phyloP scores from a whole-genome alignment of 2,888 invertebrate species.

The Chromoteleia sp. region DNA sequence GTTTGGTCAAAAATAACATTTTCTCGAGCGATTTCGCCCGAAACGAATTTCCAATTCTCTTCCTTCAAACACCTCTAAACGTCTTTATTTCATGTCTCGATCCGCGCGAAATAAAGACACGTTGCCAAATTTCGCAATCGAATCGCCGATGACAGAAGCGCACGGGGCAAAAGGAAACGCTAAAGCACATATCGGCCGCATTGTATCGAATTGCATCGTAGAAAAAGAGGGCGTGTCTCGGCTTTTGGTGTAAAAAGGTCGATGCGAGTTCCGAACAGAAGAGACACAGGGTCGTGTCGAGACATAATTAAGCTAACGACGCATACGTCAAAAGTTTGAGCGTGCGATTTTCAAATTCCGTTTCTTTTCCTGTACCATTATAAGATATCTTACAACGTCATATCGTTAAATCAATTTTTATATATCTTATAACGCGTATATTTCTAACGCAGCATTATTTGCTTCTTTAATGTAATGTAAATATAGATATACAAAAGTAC shows the following conservation, averaged over 20 bases:
- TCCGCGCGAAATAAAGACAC: conserved; percentile 36
- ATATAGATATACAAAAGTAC: too few relatives aligned
- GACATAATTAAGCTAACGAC: conserved; percentile 43
- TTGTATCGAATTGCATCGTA: conserved; percentile 20
- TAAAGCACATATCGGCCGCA: conserved; percentile 2
- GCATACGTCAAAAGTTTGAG: too few relatives aligned
- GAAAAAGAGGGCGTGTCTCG: conserved; percentile 25
- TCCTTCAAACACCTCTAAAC: conserved; percentile 1
- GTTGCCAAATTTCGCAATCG: conserved; percentile 48
- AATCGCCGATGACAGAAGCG: conserved; percentile 27
- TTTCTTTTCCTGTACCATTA: too few relatives aligned
- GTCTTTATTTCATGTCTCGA: conserved; percentile 24
- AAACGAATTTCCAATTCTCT: conserved; percentile 2
- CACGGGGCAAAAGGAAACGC: conserved; percentile 18
- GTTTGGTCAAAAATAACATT: not conserved
- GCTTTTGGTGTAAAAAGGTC: conserved; percentile 25
- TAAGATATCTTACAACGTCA: too few relatives aligned
- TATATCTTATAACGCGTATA: too few relatives aligned
- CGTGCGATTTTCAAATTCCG: too few relatives aligned
- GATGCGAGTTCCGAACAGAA: conserved; percentile 21
- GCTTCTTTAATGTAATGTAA: too few relatives aligned
- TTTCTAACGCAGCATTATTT: too few relatives aligned
- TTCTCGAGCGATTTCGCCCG: not conserved
- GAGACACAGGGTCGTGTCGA: too few relatives aligned
- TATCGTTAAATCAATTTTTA: too few relatives aligned